A percentile compares a stretch with the other conserved stretches of the same genome.
These are phyloP conservation scores for Drosophila biarmipes DNA, from an alignment of 1,140 invertebrate genomes.

Conservation along the genomic window DNA sequence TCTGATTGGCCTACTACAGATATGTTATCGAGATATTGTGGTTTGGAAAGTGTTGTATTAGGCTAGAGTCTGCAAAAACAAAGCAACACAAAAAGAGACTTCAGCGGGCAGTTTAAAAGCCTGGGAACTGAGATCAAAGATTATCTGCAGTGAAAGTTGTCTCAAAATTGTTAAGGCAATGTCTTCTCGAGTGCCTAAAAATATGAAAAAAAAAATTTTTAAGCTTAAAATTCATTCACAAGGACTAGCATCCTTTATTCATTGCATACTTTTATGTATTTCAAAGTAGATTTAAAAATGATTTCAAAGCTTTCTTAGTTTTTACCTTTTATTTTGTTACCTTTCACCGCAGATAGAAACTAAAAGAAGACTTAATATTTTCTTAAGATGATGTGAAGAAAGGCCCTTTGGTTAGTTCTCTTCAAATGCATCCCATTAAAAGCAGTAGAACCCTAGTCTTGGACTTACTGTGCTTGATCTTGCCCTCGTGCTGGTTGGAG, in stretches of 20 bases:
- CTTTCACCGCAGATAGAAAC: neutral
- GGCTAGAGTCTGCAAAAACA: constrained; percentile 81
- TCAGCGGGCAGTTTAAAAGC: constrained; percentile 52
- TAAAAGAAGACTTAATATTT: neutral
- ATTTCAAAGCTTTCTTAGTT: too few relatives aligned
- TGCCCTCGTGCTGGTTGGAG: constrained; percentile 90
- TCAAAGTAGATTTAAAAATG: too few relatives aligned
- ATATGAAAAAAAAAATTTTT: neutral
- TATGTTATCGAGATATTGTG: constrained; percentile 84
- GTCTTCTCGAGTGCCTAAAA: too few relatives aligned
- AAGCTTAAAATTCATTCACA: neutral
- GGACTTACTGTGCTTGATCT: constrained; percentile 89
- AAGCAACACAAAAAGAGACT: constrained; percentile 65
- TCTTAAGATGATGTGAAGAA: neutral
- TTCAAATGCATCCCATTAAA: neutral
- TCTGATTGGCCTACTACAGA: constrained; percentile 72
- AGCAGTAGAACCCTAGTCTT: neutral
- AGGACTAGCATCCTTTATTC: too few relatives aligned
- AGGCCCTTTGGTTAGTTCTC: neutral
- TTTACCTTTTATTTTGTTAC: neutral
- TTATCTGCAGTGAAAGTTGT: constrained; percentile 16
- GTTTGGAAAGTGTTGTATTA: constrained; percentile 83
- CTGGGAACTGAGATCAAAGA: constrained; percentile 26
- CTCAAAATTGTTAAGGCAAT: neutral
- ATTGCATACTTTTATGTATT: too few relatives aligned